Base-by-base conservation (phyloP, 2,797 vertebrate genomes). In the Liasis olivaceus region DNA sequence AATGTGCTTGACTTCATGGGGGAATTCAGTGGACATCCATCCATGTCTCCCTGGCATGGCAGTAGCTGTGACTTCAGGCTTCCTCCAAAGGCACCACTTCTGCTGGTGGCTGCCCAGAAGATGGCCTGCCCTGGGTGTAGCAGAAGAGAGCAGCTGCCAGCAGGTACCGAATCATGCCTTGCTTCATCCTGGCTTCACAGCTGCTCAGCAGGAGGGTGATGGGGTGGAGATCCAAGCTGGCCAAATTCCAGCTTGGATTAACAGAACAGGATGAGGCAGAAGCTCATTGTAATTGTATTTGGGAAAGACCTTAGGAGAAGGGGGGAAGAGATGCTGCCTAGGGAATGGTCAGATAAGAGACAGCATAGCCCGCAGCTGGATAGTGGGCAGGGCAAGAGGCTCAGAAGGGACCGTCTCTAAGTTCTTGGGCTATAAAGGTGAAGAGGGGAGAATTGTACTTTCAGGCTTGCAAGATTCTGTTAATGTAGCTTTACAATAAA, bases 1-100 rank as follows among this genome's bases (percentile, higher is more conserved):
- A 92, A 98, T 97, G 96, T 98, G 97, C 96, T 98, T 98, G 93
- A 98, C 97, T 95, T 98, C 98, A 0, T 98, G 96, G 0, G 98
- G 98, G 94, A 98, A 98, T 94, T 98, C 98, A 90, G 98, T 97
- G 97, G 93, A 98, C 97, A 91, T 98, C 98, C 95, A 98, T 98
- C 93, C 98, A 97, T 93, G 98, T 98, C 96, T 98, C 98, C 6
- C 98, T 98, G 93, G 98, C 98, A 62, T 97, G 97, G 91, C 98
- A 98, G 97, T 98, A 98, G 96, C 98, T 98, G 87, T 97, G 98
- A 60, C 97, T 97, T 98, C 98, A 98, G 92, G 98, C 98, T 59
- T 98, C 98, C 95, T 98, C 97, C 96, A 98, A 98, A 96, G 96
- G 97, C 94, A 98, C 93, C 94, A 98, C 98, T 98, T 77, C 9